These are phyloP conservation scores for Catocala fraxini DNA, from an alignment of 2,888 invertebrate genomes.

Conservation along the genomic window DNA sequence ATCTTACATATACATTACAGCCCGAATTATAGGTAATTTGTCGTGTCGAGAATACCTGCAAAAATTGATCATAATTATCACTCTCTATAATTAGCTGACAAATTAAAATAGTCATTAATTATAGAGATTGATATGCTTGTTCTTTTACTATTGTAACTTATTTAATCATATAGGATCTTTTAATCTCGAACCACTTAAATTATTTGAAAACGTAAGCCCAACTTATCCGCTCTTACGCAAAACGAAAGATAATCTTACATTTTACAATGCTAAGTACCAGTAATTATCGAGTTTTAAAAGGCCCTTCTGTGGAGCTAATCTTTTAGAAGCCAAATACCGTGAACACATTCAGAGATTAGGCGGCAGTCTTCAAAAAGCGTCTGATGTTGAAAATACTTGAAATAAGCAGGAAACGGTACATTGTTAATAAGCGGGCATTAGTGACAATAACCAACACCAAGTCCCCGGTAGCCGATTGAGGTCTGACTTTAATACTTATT, in stretches of 20 bases:
- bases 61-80: too few species aligned
- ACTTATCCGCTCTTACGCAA: constrained; percentile 22
- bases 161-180: too few species aligned
- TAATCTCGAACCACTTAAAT: too few species aligned
- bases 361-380: constrained; percentile 42
- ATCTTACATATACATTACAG: too few species aligned
- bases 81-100: too few species aligned
- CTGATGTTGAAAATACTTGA: constrained; percentile 47
- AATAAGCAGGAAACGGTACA: constrained; percentile 43
- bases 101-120: too few species aligned
- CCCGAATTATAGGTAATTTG: too few species aligned
- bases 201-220: neutral
- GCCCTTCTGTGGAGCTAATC: constrained; percentile 8
- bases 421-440: constrained; percentile 23
- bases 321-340: constrained; percentile 10
- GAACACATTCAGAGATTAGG: constrained; percentile 36
- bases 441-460: constrained; percentile 53
- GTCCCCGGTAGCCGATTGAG: constrained; percentile 59
- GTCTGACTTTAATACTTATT: constrained; percentile 34
- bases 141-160: too few species aligned
- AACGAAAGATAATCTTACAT: constrained; percentile 25
- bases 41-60: too few species aligned
- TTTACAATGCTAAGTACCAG: constrained; percentile 29
- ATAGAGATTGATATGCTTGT: too few species aligned
- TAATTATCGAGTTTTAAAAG: constrained; percentile 27